Evolutionary conservation across 2,113 vertebrate genomes (phyloP).

Genomic region (Myiozetetes cayanensis): DNA sequence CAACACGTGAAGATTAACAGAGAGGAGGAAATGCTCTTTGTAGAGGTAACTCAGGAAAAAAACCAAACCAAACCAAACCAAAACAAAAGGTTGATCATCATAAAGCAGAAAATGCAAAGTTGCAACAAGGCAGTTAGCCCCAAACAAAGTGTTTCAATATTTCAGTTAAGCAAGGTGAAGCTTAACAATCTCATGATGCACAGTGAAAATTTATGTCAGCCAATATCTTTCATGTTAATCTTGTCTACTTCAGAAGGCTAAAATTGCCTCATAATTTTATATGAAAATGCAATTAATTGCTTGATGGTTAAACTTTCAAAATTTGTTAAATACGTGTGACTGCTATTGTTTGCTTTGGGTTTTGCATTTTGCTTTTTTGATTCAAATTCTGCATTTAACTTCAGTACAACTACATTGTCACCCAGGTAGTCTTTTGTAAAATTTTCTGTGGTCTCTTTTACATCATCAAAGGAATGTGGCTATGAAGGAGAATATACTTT

Average conservation of each 20-base stretch:
- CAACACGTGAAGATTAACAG: constrained; percentile 77
- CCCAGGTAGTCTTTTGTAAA: not conserved
- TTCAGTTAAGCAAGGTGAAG: not conserved
- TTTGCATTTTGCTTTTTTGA: not conserved
- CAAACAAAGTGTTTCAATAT: not conserved
- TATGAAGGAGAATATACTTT: not conserved
- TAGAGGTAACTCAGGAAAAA: constrained; percentile 72
- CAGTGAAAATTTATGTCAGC: not conserved
- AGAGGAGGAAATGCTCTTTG: constrained; percentile 70
- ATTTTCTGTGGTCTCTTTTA: not conserved
- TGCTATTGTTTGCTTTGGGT: accelerated
- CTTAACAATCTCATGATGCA: not conserved
- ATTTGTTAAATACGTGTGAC: not conserved
- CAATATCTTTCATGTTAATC: not conserved
- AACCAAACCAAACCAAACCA: accelerated
- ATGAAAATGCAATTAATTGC: not conserved
- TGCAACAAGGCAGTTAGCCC: not conserved
- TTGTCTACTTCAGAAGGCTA: not conserved
- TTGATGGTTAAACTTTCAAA: not conserved
- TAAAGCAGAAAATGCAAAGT: not conserved
- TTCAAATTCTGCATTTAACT: not conserved
- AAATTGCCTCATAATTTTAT: not conserved
- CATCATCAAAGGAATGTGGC: not conserved
- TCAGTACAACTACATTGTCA: not conserved
- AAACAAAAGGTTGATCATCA: not conserved